Base-by-base conservation (phyloP, 1,140 invertebrate genomes). In the Lucilia sericata region DNA sequence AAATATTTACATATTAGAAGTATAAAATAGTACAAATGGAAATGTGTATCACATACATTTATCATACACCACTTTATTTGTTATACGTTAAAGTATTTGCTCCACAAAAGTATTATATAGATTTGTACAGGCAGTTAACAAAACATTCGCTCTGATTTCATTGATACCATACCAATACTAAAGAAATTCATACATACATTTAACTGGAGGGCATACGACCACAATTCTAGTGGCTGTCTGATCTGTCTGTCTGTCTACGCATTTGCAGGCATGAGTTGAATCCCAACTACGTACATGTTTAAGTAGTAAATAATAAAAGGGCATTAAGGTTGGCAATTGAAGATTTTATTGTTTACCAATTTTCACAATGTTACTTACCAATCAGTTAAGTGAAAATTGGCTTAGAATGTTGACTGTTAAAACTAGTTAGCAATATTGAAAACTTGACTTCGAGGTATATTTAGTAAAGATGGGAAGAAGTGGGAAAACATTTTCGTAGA, bases 261-360 rank as follows among this genome's bases (percentile, higher is more conserved):
- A 70, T 60, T 0, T 0, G 4, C 51, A 55, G 12, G 51, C 51
- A 60, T 60, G 17, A 60, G 17, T n/a, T 42, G 51, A 55, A 70
- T 25, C 21, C 65, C 65, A 70, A 55, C 55, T n/a, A 17, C 2
- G 14, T 10, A 21, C 65, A 21, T 21, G 12, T 5, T 10, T 19
- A 25, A 10, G n/a, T 21, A 21, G 65, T 70, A 70, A 70, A 21
- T 80, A 80, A 80, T 80, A 80, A 80, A 80, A 80, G 76, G 76
- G 76, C 76, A 80, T 80, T 80, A 80, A 49, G 42, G 76, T 80
- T 80, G 76, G 25, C 82, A 74, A 65, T 74, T 42, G 51, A 82
- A 82, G 49, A 65, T 65, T 55, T 82, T 82, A 82, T 82, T 82
- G 80, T 82, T 65, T 55, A 55, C 17, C 51, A 55, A 55, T 55